Percentiles rank a stretch among this genome's conserved stretches.
Conservation (phyloP, 2,797 vertebrate species). For the Rousettus madagascariensis region DNA sequence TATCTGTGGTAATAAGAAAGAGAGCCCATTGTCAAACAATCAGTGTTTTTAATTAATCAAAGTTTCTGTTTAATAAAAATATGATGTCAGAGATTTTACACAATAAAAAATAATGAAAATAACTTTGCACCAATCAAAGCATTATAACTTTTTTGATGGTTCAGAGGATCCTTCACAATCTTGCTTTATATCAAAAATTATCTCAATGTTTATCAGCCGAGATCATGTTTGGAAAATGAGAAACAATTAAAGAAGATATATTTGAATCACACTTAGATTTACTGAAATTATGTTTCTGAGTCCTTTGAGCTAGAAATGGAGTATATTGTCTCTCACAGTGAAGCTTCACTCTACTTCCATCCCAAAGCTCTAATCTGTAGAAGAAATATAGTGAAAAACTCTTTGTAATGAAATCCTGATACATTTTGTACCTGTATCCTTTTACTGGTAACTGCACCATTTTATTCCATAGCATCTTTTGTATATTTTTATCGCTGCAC, state of each 20-base stretch:
- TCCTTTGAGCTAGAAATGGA: neutral
- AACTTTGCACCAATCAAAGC: neutral
- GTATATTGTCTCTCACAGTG: neutral
- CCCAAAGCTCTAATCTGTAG: neutral
- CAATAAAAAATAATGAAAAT: constrained; percentile 7
- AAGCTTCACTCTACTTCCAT: neutral
- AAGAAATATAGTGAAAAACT: neutral
- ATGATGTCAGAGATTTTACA: neutral
- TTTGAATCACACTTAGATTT: neutral
- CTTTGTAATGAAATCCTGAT: neutral
- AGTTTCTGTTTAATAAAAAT: constrained; percentile 19
- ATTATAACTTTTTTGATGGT: neutral
- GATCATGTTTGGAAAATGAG: neutral
- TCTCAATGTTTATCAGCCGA: neutral
- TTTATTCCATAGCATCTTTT: neutral
- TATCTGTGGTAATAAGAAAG: neutral
- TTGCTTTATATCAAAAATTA: neutral
- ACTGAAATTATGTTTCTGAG: constrained; percentile 30
- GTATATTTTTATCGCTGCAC: neutral
- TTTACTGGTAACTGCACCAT: neutral
- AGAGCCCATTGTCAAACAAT: neutral
- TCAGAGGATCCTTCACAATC: neutral
- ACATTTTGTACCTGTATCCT: neutral
- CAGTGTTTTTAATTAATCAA: neutral
- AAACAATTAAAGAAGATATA: neutral